Base-by-base conservation (phyloP, 2,113 vertebrate genomes). In the Corythaeola cristata region DNA sequence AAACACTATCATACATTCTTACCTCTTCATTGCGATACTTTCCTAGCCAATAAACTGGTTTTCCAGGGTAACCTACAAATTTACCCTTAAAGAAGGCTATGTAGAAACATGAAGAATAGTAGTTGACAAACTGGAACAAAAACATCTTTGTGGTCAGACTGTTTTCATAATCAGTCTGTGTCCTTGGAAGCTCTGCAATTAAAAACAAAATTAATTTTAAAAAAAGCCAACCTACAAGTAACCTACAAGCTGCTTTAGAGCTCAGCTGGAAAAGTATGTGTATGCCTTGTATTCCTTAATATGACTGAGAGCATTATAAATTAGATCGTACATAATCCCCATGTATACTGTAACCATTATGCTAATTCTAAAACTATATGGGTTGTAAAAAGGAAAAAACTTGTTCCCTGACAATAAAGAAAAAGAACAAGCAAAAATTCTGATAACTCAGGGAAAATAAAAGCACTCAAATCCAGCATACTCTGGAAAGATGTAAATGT, bases 121-220 rank as follows among this genome's bases (percentile, higher is more conserved):
- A 99, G 98, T 99, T 99, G 97, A 99, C 99, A 64, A 99, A 99
- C 85, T 99, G 99, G 96, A 99, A 99, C 83, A 99, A 98, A 97
- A 99, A 99, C 99, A 99, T 99, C 98, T 99, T 99, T 97, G 99
- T 98, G 33, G 99, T 99, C 71, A 99, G 89, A 94, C 99, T 99
- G 96, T 99, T 99, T 97, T 99, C 99, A 88, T 99, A 99, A 71
- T 99, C 99, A 0, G 98, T 99, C 97, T 98, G 98, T 66, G 99
- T 99, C 95, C 99, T 98, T 39, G 99, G 99, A 75, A 99, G 98
- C 87, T 99, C 99, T 99, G 97, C 39, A 93, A 55, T 93, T 80
- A 62, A 95, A 93, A 85, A 56, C 72, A 79, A 83, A 64, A 59
- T 14, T 0, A 1, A 62, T 27, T 14, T 20, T 53, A 47, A 67